Evolutionary conservation across 2,113 vertebrate genomes (phyloP), one percentile per base, ranked within the genome.

Genomic region (Gyps fulvus): DNA sequence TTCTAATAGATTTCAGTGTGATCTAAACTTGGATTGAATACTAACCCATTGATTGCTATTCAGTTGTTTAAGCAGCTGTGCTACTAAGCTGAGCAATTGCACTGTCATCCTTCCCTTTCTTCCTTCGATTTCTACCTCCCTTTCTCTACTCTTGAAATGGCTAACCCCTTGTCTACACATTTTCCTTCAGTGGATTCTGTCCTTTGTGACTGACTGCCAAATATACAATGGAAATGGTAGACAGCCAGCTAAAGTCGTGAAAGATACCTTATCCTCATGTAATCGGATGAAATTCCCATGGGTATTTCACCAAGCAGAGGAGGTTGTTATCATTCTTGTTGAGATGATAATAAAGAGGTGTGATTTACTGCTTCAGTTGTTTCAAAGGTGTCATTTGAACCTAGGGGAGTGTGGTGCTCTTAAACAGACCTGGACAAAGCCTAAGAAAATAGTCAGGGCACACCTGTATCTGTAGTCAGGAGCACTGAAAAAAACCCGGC

Each of bases 1-100:
- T 97, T 97, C 95, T 97, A 93, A 94, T 95, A 97, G 95, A 96
- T 97, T 97, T 97, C 95, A 96, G 78, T 77, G 93, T 83, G 93
- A 96, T 96, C 93, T 97, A 96, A 97, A 97, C 97, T 97, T 95
- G 95, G 90, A 88, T 91, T 90, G 97, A 97, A 94, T 97, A 90
- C 95, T 97, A 97, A 94, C 92, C 83, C 90, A 85, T 83, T 94
- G 94, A 86, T 93, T 95, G 93, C 79, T 96, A 81, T 97, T 97
- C 88, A 97, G 95, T 95, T 96, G 95, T 96, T 97, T 92, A 96
- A 90, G 87, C 78, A 90, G 91, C 93, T 97, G 95, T 90, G 91
- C 84, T 77, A 81, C 95, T 90, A 97, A 96, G 81, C 92, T 94
- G 86, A 94, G 87, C 81, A 96, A 97, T 95, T 92, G 96, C 95